Evolutionary conservation across 2,113 vertebrate species (phyloP), one percentile per base, ranked within the genome.

Genomic region (Spilogale gracilis): DNA sequence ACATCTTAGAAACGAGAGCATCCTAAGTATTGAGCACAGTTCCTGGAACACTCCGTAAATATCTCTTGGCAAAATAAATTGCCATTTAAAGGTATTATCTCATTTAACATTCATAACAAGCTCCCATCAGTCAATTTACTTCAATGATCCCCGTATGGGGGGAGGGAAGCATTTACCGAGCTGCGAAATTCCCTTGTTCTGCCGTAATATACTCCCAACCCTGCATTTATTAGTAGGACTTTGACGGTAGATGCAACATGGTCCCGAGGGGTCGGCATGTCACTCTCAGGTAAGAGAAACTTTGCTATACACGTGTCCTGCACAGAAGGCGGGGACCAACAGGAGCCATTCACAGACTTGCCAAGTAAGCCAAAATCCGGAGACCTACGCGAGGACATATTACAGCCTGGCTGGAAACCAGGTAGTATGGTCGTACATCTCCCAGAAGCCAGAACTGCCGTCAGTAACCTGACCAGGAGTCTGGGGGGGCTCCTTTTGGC

Each of bases 51-150:
- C 18, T 82, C 48, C 38, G 50, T 58, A 67, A 76, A n/a, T 32
- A 63, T 9, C 76, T 85, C 83, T 65, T 82, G 82, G 95, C 43
- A 86, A 93, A 88, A 82, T 38, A 89, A 63, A 60, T 17, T 58
- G 48, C 6, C 56, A 58, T 86, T 63, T 87, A 69, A 50, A 90
- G 5, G 14, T 32, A 69, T 69, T 56, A 92, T 13, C 17, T 91
- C 43, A 90, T 32, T 79, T 88, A 91, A 91, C 45, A 92, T 23
- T 93, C 23, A 27, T 30, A 95, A 54, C 52, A 83, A 61, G 30
- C 84, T 90, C 43, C 89, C 48, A 87, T 60, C 56, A 73, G 13
- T 52, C 6, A 60, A 43, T 92, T 85, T 92, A 79, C 92, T 90
- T 93, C 61, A 94, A 58, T 54, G 9, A 87, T 6, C 2, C 81